These are phyloP conservation scores for Zele albiditarsus DNA, from an alignment of 2,888 invertebrate species.

Conservation along the genomic window DNA sequence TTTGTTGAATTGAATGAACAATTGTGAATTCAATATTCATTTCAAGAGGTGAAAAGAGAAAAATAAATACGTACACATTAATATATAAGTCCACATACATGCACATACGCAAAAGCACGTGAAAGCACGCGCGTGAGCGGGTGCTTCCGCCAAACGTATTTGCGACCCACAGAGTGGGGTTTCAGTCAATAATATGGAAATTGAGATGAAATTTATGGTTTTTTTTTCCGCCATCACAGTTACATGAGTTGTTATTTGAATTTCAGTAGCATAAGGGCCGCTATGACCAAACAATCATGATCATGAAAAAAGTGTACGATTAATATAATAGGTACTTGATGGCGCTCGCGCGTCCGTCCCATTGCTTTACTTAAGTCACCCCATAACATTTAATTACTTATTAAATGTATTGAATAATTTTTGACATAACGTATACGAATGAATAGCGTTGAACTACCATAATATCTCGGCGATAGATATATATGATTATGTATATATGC, in stretches of 20 bases:
- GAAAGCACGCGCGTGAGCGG: too few species aligned
- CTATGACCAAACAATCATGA: background rate
- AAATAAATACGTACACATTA: background rate
- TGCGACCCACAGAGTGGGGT: conserved; percentile 8
- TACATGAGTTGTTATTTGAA: background rate
- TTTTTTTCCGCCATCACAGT: background rate
- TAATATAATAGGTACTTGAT: background rate
- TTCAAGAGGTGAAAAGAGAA: background rate
- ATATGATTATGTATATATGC: conserved; percentile 18
- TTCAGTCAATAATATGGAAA: background rate
- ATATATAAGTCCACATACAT: too few species aligned
- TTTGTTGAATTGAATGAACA: background rate
- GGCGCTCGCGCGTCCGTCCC: conserved; percentile 19
- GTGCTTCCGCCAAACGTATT: conserved; percentile 2
- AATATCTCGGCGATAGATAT: conserved; percentile 35
- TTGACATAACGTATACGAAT: background rate
- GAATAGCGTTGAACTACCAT: conserved; percentile 12
- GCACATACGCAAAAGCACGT: too few species aligned
- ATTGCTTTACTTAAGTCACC: background rate
- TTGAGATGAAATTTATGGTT: background rate
- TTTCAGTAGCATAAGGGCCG: background rate
- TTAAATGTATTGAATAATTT: background rate
- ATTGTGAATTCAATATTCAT: background rate
- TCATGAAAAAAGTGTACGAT: background rate
- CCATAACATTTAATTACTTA: background rate